phyloP scores from a whole-genome alignment of 2,113 vertebrate species.

The Mungos mungo region DNA sequence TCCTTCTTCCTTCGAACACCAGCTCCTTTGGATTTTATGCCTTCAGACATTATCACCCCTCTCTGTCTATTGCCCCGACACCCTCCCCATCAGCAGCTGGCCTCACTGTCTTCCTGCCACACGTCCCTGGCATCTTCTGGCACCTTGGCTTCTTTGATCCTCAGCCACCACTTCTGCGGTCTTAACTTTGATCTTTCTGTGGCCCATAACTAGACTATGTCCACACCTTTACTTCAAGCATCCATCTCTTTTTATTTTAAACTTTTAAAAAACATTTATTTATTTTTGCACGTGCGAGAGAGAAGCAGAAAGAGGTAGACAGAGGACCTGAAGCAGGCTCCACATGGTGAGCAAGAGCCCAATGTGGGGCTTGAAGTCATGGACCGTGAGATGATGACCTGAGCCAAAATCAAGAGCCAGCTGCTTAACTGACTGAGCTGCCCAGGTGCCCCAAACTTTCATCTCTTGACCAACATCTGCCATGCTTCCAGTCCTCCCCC shows the following conservation, averaged over 20 bases:
- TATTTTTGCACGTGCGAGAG: too few relatives aligned
- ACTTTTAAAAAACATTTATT: too few relatives aligned
- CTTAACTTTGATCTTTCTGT: background rate
- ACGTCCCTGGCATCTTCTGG: background rate
- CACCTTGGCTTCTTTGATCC: background rate
- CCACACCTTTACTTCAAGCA: background rate
- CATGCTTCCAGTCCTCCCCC: background rate
- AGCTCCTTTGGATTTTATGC: background rate
- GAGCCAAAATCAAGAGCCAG: too few relatives aligned
- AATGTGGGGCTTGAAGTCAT: too few relatives aligned
- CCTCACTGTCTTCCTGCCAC: background rate
- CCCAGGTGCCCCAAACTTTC: background rate
- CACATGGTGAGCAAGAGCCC: too few relatives aligned
- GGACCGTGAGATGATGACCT: too few relatives aligned
- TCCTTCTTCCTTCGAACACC: background rate
- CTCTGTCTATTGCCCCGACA: rapidly evolving
- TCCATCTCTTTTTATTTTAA: too few relatives aligned
- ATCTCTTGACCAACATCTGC: background rate
- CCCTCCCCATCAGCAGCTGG: background rate
- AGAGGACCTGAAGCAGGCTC: too few relatives aligned
- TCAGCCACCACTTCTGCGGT: background rate
- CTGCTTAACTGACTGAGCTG: too few relatives aligned
- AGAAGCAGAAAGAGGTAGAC: too few relatives aligned
- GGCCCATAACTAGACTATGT: background rate
- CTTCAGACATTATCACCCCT: background rate